phyloP scores from a whole-genome alignment of 2,113 vertebrate genomes.

The Perca schrenkii region DNA sequence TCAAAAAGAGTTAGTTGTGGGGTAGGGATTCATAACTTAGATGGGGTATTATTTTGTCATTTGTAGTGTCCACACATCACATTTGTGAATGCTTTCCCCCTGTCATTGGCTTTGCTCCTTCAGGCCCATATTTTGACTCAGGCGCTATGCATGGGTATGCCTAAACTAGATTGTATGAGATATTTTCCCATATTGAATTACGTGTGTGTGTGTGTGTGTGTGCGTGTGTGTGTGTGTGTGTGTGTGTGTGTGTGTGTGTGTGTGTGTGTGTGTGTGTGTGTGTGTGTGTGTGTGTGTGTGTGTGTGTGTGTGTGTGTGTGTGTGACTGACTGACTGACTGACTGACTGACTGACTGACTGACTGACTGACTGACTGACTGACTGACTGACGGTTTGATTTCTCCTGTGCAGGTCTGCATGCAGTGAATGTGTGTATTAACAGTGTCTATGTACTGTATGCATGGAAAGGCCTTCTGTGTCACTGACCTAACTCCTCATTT shows the following conservation, averaged over 20 bases:
- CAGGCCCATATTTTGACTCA: conserved; percentile 76
- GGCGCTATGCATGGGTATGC: conserved; percentile 76
- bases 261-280: conserved; percentile 24
- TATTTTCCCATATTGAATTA: conserved; percentile 63
- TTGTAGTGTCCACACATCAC: conserved; percentile 55
- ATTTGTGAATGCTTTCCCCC: conserved; percentile 67
- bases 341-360: conserved; percentile 57
- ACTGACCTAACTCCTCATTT: conserved; percentile 63
- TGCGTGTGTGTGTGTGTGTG: conserved; percentile 24
- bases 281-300: conserved; percentile 15
- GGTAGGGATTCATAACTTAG: conserved; percentile 58
- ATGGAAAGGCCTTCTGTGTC: conserved; percentile 69
- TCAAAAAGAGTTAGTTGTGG: conserved; percentile 54
- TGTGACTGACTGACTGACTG: conserved; percentile 40
- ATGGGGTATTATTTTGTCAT: conserved; percentile 60
- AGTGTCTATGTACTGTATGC: conserved; percentile 77
- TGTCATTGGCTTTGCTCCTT: conserved; percentile 69
- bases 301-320: conserved; percentile 19
- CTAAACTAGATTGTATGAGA: conserved; percentile 74
- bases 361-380: conserved; percentile 61
- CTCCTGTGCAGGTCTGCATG: conserved; percentile 77
- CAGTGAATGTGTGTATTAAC: conserved; percentile 75
- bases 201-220: conserved; percentile 17
- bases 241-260: conserved; percentile 18
- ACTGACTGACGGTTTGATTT: conserved; percentile 73